Evolutionary conservation across 1,140 invertebrate species (phyloP).

Genomic region (Triops cancriformis): DNA sequence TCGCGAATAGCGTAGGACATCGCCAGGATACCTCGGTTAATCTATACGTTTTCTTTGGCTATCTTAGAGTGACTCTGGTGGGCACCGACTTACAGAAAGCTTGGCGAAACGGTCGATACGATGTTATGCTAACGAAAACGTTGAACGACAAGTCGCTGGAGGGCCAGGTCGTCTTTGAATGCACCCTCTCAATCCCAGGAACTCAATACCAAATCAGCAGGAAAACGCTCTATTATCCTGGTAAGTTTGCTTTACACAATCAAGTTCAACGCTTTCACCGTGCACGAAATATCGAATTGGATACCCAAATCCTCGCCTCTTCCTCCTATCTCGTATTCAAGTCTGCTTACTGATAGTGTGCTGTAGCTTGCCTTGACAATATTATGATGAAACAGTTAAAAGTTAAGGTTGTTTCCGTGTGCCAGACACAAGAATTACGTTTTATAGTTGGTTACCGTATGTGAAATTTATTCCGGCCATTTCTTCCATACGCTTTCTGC

Average conservation of each 20-base stretch:
- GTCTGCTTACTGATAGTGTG: not conserved
- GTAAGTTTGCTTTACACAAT: constrained; percentile 14
- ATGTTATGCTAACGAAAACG: constrained; percentile 20
- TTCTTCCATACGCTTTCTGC: not conserved
- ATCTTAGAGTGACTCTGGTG: constrained; percentile 11
- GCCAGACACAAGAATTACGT: too few species aligned
- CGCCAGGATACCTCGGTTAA: too few species aligned
- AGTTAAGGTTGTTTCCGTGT: too few species aligned
- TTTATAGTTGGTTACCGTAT: not conserved
- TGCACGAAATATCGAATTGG: not conserved
- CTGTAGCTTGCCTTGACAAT: not conserved
- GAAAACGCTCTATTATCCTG: constrained; percentile 23
- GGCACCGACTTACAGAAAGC: constrained; percentile 18
- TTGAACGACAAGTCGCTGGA: constrained; percentile 19
- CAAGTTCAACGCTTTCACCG: not conserved
- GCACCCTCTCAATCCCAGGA: constrained; percentile 23
- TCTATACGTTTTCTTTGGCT: not conserved
- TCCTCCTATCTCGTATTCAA: not conserved
- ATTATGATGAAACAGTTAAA: not conserved
- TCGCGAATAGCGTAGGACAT: too few species aligned
- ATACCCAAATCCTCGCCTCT: not conserved
- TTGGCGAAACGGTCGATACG: constrained; percentile 20
- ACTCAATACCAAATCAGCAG: constrained; percentile 26
- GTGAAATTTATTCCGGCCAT: not conserved
- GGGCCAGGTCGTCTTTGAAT: constrained; percentile 24